These are phyloP conservation scores for Hermaeophaga mercurialis DNA, from an alignment of 2,888 invertebrate genomes.

Conservation along the genomic window DNA sequence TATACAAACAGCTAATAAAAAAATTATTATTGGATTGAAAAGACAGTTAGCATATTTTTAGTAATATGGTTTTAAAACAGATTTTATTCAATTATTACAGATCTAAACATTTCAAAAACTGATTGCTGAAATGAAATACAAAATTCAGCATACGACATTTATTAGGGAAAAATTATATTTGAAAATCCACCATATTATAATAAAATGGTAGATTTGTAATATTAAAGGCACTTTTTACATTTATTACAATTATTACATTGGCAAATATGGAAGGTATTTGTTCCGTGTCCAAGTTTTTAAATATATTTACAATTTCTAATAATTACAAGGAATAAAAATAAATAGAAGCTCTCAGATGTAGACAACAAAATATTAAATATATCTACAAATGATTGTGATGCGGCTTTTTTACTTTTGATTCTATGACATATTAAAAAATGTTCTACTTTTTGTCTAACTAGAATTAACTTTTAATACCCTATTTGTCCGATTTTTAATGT, in stretches of 20 bases:
- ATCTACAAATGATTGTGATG: conserved; percentile 24
- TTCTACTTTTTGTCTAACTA: conserved; percentile 15
- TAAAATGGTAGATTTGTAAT: conserved; percentile 50
- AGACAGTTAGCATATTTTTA: too few species aligned
- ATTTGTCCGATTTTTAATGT: conserved; percentile 51
- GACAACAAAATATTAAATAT: not conserved
- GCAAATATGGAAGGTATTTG: conserved; percentile 59
- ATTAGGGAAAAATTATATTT: conserved; percentile 30
- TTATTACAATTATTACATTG: conserved; percentile 52
- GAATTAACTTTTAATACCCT: conserved; percentile 47
- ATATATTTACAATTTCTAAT: conserved; percentile 38
- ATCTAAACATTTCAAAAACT: conserved; percentile 3
- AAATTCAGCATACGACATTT: conserved; percentile 38
- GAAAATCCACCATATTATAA: conserved; percentile 10
- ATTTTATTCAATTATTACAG: too few species aligned
- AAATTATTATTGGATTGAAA: too few species aligned
- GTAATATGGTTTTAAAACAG: too few species aligned
- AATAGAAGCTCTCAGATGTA: conserved; percentile 10
- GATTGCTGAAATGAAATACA: conserved; percentile 15
- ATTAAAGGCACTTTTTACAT: conserved; percentile 57
- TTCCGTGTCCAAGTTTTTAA: conserved; percentile 46
- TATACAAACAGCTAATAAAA: too few species aligned
- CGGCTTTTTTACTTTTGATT: conserved; percentile 18
- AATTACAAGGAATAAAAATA: conserved; percentile 8
- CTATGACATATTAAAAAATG: not conserved